Evolutionary conservation across 2,113 vertebrate species (phyloP).

Genomic region (Columbina picui): DNA sequence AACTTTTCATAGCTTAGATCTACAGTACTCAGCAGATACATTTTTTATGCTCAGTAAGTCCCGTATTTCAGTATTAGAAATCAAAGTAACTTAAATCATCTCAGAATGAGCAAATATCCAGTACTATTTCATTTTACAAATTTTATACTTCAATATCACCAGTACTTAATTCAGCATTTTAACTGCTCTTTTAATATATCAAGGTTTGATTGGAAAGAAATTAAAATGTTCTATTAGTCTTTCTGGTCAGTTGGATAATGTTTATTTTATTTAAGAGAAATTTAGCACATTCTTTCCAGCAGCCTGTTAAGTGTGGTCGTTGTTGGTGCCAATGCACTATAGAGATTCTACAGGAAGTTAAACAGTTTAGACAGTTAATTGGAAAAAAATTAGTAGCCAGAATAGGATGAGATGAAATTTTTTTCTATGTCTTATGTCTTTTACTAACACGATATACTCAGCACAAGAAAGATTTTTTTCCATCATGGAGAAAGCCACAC

Average conservation of each 20-base stretch:
- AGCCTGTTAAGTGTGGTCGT: background rate
- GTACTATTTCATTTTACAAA: background rate
- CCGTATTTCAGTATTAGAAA: conserved; percentile 14
- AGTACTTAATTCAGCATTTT: background rate
- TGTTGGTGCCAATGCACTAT: background rate
- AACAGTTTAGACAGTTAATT: background rate
- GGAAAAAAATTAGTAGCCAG: background rate
- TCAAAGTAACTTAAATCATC: background rate
- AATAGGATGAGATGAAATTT: background rate
- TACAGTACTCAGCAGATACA: conserved; percentile 30
- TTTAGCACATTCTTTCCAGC: background rate
- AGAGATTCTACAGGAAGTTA: background rate
- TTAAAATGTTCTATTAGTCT: background rate
- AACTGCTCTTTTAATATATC: background rate
- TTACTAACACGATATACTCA: background rate
- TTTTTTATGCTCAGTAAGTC: background rate
- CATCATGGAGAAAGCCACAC: background rate
- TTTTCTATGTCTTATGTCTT: background rate
- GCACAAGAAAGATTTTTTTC: background rate
- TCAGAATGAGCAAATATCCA: background rate
- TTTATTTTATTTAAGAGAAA: conserved; percentile 5
- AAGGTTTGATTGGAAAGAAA: background rate
- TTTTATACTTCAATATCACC: background rate
- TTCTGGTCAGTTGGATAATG: background rate
- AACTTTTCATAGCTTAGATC: conserved; percentile 7